phyloP scores from a whole-genome alignment of 1,140 invertebrate genomes.

The Capitella teleta region DNA sequence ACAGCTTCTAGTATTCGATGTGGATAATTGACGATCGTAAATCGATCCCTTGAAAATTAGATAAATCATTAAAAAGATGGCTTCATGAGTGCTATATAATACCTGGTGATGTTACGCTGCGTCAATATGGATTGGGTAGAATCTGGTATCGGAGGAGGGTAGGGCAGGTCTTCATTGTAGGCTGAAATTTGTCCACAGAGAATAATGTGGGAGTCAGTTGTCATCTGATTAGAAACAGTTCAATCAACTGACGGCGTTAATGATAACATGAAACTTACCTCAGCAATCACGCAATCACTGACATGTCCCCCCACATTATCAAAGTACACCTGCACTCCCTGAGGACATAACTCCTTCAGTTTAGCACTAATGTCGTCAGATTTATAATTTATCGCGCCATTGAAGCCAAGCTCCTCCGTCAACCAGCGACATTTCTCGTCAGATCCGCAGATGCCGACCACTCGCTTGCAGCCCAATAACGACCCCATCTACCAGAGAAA shows the following conservation, averaged over 20 bases:
- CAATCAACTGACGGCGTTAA: background rate
- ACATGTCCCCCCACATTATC: constrained; percentile 38
- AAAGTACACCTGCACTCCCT: constrained; percentile 33
- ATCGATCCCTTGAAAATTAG: constrained; percentile 24
- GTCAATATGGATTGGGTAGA: constrained; percentile 18
- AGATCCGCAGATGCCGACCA: constrained; percentile 32
- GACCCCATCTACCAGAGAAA: constrained; percentile 20
- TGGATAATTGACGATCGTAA: constrained; percentile 27
- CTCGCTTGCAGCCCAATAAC: constrained; percentile 18
- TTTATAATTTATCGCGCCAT: constrained; percentile 31
- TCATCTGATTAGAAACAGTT: constrained; percentile 23
- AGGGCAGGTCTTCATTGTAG: constrained; percentile 33
- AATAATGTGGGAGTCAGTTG: constrained; percentile 24
- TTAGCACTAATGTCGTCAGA: constrained; percentile 18
- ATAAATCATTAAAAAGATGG: background rate
- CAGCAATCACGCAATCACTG: constrained; percentile 28
- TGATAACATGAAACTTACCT: constrained; percentile 17
- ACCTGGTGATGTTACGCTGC: constrained; percentile 30
- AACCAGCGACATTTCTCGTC: constrained; percentile 26
- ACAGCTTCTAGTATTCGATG: constrained; percentile 23
- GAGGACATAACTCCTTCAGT: constrained; percentile 21
- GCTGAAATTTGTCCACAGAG: constrained; percentile 36
- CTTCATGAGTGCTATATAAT: background rate
- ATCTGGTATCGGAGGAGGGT: constrained; percentile 29
- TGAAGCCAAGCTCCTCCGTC: constrained; percentile 23